Conservation (phyloP, 1,140 invertebrate genomes). For the Lepidurus packardi region DNA sequence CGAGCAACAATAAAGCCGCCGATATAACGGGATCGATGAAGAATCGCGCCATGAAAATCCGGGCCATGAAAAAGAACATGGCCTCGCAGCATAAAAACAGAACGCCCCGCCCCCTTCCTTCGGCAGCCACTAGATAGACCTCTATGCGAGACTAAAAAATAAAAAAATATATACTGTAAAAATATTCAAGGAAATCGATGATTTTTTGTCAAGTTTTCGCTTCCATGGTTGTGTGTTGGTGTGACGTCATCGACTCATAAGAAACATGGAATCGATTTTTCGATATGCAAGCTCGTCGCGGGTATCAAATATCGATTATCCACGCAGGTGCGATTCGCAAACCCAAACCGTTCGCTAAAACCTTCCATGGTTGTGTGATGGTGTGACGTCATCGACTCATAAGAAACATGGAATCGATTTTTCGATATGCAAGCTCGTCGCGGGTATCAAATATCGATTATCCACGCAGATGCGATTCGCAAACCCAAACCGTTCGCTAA, state of each 20-base stretch:
- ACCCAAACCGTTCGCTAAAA: not conserved
- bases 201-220: no score
- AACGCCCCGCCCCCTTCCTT: not conserved
- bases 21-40: not conserved
- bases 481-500: not conserved
- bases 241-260: no score
- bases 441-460: not conserved
- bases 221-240: no score
- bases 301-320: not conserved
- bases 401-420: not conserved
- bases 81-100: not conserved
- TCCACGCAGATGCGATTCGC: not conserved
- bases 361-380: no score
- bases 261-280: not conserved
- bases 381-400: no score
- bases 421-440: not conserved
- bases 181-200: no score
- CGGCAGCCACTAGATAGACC: not conserved
- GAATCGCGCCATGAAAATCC: conserved; percentile 1
- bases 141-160: not conserved
- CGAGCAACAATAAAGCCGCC: not conserved
- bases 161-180: not conserved
- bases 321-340: not conserved
- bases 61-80: not conserved
- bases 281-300: not conserved